Conservation (phyloP, 2,888 invertebrate genomes). For the Chrysina gloriosa region DNA sequence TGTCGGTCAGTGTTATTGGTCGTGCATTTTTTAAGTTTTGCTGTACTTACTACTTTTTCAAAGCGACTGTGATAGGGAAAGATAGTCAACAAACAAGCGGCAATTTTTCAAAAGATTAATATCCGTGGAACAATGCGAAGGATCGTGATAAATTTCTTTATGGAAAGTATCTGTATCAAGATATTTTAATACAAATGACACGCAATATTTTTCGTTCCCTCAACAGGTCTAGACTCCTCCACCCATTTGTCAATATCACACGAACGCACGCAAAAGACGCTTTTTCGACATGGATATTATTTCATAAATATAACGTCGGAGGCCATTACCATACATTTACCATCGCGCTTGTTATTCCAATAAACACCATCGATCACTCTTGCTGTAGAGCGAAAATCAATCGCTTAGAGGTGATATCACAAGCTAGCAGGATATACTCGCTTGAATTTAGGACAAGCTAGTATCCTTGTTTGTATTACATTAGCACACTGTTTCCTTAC, state of each 20-base stretch:
- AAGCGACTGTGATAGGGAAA: background rate
- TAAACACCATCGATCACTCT: conserved; percentile 32
- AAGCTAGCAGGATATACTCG: background rate
- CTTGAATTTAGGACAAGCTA: background rate
- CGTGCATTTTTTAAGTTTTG: conserved; percentile 22
- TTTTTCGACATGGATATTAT: conserved; percentile 17
- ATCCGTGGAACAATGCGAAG: conserved; percentile 35
- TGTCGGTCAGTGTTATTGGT: too few species aligned
- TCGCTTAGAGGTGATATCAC: conserved; percentile 8
- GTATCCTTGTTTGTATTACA: background rate
- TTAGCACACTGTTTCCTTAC: background rate
- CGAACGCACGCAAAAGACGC: conserved; percentile 16
- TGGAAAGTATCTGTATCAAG: conserved; percentile 38
- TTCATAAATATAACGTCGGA: conserved; percentile 29
- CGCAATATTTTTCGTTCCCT: conserved; percentile 41
- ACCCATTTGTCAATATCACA: conserved; percentile 43
- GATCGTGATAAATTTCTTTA: conserved; percentile 40
- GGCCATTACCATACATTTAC: conserved; percentile 31
- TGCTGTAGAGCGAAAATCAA: conserved; percentile 19
- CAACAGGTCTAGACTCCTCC: conserved; percentile 37
- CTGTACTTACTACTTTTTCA: conserved; percentile 17
- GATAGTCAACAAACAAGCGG: conserved; percentile 27
- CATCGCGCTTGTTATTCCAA: conserved; percentile 21
- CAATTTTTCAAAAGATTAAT: conserved; percentile 40
- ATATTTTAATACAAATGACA: conserved; percentile 44